These are phyloP conservation scores for Sisor rabdophorus DNA, from an alignment of 2,113 vertebrate species.

Conservation along the genomic window DNA sequence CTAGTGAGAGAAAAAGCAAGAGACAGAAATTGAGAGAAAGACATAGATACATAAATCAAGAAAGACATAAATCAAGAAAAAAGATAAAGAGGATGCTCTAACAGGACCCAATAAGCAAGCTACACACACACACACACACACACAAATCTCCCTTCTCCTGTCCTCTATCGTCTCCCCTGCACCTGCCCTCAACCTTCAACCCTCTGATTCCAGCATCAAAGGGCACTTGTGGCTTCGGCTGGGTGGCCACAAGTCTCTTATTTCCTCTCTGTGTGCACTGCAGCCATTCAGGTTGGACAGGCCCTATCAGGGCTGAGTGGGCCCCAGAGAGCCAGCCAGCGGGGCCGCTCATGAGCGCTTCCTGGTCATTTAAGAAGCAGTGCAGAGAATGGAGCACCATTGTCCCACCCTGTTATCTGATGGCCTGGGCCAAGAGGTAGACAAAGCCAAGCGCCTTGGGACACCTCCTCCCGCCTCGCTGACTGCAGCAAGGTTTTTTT, in stretches of 20 bases:
- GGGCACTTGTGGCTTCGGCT: slow-evolving; percentile 65
- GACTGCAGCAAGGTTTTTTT: slow-evolving; percentile 45
- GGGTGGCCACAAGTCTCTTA: slow-evolving; percentile 71
- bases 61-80: neutral
- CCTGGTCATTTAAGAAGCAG: slow-evolving; percentile 74
- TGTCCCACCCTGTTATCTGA: slow-evolving; percentile 75
- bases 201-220: slow-evolving; percentile 63
- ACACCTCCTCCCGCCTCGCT: slow-evolving; percentile 42
- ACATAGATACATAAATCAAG: neutral
- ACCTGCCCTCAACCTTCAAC: slow-evolving; percentile 46
- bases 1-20: neutral
- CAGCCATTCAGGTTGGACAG: slow-evolving; percentile 61
- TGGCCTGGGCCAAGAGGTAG: slow-evolving; percentile 67
- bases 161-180: slow-evolving; percentile 38
- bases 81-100: slow-evolving; percentile 9
- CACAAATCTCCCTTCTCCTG: slow-evolving; percentile 15
- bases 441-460: slow-evolving; percentile 67
- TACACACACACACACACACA: neutral
- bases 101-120: neutral
- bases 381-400: slow-evolving; percentile 71
- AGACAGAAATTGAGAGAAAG: neutral
- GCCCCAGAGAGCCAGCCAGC: slow-evolving; percentile 71
- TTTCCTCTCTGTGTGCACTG: slow-evolving; percentile 65
- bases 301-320: slow-evolving; percentile 68
- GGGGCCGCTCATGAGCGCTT: slow-evolving; percentile 66